Evolutionary conservation across 2,113 vertebrate species (phyloP).

Genomic region (cattle (Bos taurus)): ARS-UCD2.0 NC_037354.1:14106001-14106500

Average conservation of each 20-base stretch:
- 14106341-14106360: neutral
- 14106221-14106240: too few relatives aligned
- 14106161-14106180: too few relatives aligned
- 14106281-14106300: neutral
- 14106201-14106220: too few relatives aligned
- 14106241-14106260: too few relatives aligned
- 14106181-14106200: too few relatives aligned
- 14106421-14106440: neutral
- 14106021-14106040: conserved; percentile 26
- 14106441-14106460: neutral
- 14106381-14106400: neutral
- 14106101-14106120: neutral
- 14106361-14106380: neutral
- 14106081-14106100: neutral
- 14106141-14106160: neutral
- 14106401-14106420: neutral
- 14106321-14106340: neutral
- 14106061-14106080: neutral
- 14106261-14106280: too few relatives aligned
- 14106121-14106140: neutral
- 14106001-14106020: neutral
- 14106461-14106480: neutral
- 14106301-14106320: neutral
- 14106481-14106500: neutral
- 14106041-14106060: neutral